Evolutionary conservation across 2,797 vertebrate species (phyloP).

Genomic region (Tadarida brasiliensis): DNA sequence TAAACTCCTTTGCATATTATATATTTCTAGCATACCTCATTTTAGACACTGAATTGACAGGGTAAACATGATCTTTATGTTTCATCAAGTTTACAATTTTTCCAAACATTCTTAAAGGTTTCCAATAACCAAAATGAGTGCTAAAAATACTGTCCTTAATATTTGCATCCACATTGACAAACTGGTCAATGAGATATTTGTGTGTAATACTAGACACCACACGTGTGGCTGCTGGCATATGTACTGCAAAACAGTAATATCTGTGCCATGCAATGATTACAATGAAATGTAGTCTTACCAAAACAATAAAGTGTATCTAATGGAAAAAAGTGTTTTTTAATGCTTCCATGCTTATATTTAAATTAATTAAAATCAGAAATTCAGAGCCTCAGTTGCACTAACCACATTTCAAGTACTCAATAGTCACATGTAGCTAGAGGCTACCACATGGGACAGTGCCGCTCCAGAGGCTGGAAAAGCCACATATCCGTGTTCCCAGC

Average conservation of each 20-base stretch:
- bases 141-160: not conserved
- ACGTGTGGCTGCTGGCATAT: not conserved
- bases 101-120: not conserved
- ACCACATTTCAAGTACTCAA: not conserved
- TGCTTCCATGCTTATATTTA: not conserved
- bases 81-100: slow-evolving; percentile 8
- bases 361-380: slow-evolving; percentile 32
- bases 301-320: not conserved
- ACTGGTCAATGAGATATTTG: not conserved
- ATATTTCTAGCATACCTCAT: not conserved
- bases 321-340: not conserved
- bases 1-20: slow-evolving; percentile 31
- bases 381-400: not conserved
- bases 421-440: not conserved
- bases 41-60: not conserved
- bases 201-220: not conserved
- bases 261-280: not conserved
- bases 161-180: slow-evolving; percentile 4
- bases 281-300: not conserved
- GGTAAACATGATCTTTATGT: not conserved
- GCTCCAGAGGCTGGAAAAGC: not conserved
- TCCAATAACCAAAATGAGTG: not conserved
- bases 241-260: not conserved
- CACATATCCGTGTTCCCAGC: not conserved
- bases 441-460: not conserved